Base-by-base conservation (phyloP, 2,797 vertebrate genomes). In the Falco novaeseelandiae region DNA sequence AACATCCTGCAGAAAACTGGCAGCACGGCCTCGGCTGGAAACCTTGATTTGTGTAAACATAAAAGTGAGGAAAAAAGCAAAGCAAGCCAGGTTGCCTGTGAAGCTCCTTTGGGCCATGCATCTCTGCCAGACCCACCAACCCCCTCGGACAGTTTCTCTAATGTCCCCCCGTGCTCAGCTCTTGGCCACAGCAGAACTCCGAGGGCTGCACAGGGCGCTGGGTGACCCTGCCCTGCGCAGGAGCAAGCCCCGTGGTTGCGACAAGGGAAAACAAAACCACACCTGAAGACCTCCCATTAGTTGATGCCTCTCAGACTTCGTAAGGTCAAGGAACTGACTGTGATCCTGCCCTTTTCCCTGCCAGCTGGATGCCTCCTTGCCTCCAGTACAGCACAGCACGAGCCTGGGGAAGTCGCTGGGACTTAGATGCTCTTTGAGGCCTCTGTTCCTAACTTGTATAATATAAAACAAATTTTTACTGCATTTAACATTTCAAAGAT, bases 1-100 rank as follows among this genome's bases (percentile, higher is more conserved):
- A 96, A 76, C 11, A 92, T 91, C 79, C 63, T 59, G 32, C 12
- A 40, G 49, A 94, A 96, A 94, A 90, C 81, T 88, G 44, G 42
- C 78, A 83, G 54, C 4, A 1, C 14, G 5, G 63, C 87, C 65
- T 71, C 52, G 83, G 78, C 71, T 8, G 90, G 88, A 94, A 93
- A 81, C 36, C 55, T 89, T 69, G 18, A 71, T 83, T 73, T 93
- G 25, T 4, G 3, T 83, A 87, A 95, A 94, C 73, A 85, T n/a
- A 42, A 67, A 90, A 89, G 70, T 55, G 38, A 38, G 63, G 18
- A 63, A 61, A 81, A 81, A 90, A 57, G 11, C 32, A 46, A 82
- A 77, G 59, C 32, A 65, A 71, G 22, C 10, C 16, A 46, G 74
- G 44, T 54, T 84, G 63, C 46, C 71, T 25, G 1, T 63, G 77